These are phyloP conservation scores for Martes martes DNA, from an alignment of 2,113 vertebrate genomes.

Conservation along the genomic window DNA sequence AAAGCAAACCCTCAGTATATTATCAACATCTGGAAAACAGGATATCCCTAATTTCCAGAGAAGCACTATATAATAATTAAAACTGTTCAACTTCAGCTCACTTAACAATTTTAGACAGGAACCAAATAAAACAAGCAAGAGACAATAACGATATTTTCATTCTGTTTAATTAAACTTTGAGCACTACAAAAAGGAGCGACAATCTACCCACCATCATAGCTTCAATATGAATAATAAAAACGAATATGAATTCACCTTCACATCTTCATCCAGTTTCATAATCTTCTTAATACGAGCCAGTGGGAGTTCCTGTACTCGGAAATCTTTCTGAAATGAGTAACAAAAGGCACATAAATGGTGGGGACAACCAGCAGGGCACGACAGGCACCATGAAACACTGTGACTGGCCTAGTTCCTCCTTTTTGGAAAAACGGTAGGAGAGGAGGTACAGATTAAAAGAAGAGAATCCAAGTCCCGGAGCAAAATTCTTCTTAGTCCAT, in stretches of 20 bases:
- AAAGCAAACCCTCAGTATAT: background rate
- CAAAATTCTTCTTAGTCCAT: slow-evolving; percentile 38
- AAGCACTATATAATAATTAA: slow-evolving; percentile 16
- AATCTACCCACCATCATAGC: background rate
- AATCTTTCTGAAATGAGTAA: slow-evolving; percentile 93
- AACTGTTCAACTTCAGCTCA: slow-evolving; percentile 25
- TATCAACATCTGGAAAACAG: slow-evolving; percentile 31
- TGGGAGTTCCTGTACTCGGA: slow-evolving; percentile 97
- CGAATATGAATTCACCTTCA: slow-evolving; percentile 88
- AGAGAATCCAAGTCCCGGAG: background rate
- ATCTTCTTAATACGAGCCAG: slow-evolving; percentile 99
- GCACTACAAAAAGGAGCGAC: background rate
- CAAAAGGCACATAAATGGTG: background rate
- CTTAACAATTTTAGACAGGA: slow-evolving; percentile 29
- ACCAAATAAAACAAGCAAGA: slow-evolving; percentile 35
- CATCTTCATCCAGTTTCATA: slow-evolving; percentile 99
- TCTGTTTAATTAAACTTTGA: slow-evolving; percentile 14
- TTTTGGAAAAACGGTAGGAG: background rate
- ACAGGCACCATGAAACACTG: background rate
- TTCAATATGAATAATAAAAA: slow-evolving; percentile 27
- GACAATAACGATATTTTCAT: background rate
- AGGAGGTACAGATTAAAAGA: background rate
- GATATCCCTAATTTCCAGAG: slow-evolving; percentile 20
- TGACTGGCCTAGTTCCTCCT: background rate
- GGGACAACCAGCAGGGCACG: background rate